Base-by-base conservation (phyloP, 1,140 invertebrate species). In the Drosophila ambigua region DNA sequence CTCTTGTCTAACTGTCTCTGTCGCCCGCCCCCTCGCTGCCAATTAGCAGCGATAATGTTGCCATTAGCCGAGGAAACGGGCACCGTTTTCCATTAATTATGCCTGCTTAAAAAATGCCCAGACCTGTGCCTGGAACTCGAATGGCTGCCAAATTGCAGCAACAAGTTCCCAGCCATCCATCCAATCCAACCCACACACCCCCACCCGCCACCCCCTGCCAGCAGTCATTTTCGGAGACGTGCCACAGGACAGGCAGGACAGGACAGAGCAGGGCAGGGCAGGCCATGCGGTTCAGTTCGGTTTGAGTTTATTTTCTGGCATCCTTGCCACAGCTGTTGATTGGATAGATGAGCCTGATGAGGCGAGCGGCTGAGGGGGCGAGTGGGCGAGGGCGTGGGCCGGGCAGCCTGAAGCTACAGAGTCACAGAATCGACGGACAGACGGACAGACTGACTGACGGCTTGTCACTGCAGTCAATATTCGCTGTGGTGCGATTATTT, bases 11-110 rank as follows among this genome's bases (percentile, higher is more conserved):
- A 3, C 28, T 35, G 8, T 35, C 31, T 3, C 2, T 39, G 9
- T 13, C 4, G 4, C 9, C 28, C n/a, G n/a, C n/a, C 39, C 39
- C 71, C 63, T n/a, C 45, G 43, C 49, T 74, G 49, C 24, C 52
- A 74, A 74, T 74, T 74, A 65, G 72, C 72, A 57, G 69, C 69
- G 46, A 74, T 74, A 73, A 63, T 63, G 69, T 73, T 73, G 69
- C 64, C 58, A 73, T 73, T 64, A 73, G 55, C 71, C 71, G 41
- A 45, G 24, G 15, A 39, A 39, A 5, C 35, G 31, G 15, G n/a
- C 15, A 13, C 24, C 43, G 20, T 50, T 43, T 45, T 43, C 51
- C 69, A 63, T 73, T 73, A 73, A 64, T 57, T 64, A 74, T 74
- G 72, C 26, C 61, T 66, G 71, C 58, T 45, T 62, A 50, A 73